phyloP scores from a whole-genome alignment of 2,113 vertebrate genomes.

The Elgaria multicarinata region DNA sequence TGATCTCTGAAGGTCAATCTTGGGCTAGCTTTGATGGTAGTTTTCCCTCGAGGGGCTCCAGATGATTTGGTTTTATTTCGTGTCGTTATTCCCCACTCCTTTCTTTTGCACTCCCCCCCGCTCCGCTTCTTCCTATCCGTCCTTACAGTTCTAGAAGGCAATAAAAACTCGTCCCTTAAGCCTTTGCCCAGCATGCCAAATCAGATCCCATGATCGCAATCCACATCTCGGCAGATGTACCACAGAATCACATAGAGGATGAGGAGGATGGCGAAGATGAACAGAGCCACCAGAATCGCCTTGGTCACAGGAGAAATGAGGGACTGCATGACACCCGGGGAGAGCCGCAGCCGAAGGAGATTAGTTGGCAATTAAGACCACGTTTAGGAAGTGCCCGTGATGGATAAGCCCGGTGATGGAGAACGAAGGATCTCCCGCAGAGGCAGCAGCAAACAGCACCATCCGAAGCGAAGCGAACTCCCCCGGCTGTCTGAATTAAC shows the following conservation, averaged over 20 bases:
- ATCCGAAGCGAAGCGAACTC: neutral
- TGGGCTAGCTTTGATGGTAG: conserved; percentile 56
- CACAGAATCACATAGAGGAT: conserved; percentile 98
- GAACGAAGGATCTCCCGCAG: neutral
- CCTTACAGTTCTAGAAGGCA: neutral
- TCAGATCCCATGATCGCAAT: conserved; percentile 97
- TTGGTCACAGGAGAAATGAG: conserved; percentile 96
- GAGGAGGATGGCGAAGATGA: conserved; percentile 97
- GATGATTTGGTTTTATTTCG: conserved; percentile 3
- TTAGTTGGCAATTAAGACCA: neutral
- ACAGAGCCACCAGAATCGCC: conserved; percentile 94
- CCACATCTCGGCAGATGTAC: conserved; percentile 98
- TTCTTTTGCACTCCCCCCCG: neutral
- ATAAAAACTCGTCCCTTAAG: conserved; percentile 38
- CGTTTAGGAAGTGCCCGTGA: neutral
- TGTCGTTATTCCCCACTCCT: neutral
- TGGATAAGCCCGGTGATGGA: neutral
- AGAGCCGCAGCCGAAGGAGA: conserved; percentile 52
- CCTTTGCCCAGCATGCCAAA: conserved; percentile 61
- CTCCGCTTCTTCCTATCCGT: conserved; percentile 7
- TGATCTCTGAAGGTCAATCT: conserved; percentile 75
- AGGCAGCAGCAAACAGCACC: neutral
- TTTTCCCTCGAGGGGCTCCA: conserved; percentile 33
- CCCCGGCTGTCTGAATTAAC: conserved; percentile 23
- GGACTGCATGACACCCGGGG: conserved; percentile 93